A percentile compares a stretch with the other conserved stretches of the same genome.
These are phyloP conservation scores for Chascanopsetta lugubris DNA, from an alignment of 2,113 vertebrate species.

Conservation along the genomic window DNA sequence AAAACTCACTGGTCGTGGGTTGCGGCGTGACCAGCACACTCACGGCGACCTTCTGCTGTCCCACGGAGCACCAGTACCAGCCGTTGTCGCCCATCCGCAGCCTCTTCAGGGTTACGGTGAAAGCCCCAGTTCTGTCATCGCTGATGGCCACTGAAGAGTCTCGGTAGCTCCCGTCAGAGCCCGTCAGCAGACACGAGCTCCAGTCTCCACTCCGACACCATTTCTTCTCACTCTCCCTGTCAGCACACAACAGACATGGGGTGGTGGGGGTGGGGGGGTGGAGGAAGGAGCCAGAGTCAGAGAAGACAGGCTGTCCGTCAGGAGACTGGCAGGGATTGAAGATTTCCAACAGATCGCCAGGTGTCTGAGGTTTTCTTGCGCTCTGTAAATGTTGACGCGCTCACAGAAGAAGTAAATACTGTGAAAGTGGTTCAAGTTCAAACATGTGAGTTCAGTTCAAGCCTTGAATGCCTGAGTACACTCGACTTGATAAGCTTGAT, in stretches of 20 bases:
- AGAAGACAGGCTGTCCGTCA: slow-evolving; percentile 13
- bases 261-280: too few species aligned
- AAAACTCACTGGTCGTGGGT: slow-evolving; percentile 54
- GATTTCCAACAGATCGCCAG: not conserved
- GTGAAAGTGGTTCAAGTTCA: not conserved
- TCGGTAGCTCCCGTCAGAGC: slow-evolving; percentile 57
- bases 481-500: too few species aligned
- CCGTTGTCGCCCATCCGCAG: slow-evolving; percentile 56
- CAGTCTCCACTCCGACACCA: slow-evolving; percentile 79
- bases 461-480: too few species aligned
- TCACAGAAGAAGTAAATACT: not conserved
- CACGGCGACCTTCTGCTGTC: slow-evolving; percentile 41
- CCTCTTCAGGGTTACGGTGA: slow-evolving; percentile 74
- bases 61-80: slow-evolving; percentile 74
- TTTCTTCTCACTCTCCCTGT: slow-evolving; percentile 75
- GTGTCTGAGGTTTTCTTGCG: slow-evolving; percentile 6
- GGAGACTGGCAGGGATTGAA: not conserved
- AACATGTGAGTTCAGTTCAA: too few species aligned
- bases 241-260: slow-evolving; percentile 42
- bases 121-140: slow-evolving; percentile 68
- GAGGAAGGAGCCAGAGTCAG: too few species aligned
- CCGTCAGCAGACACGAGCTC: slow-evolving; percentile 69
- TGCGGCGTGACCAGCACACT: slow-evolving; percentile 54
- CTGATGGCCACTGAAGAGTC: slow-evolving; percentile 67
- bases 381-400: not conserved